These are phyloP conservation scores for Micrastur ruficollis DNA, from an alignment of 2,797 vertebrate species.

Conservation along the genomic window DNA sequence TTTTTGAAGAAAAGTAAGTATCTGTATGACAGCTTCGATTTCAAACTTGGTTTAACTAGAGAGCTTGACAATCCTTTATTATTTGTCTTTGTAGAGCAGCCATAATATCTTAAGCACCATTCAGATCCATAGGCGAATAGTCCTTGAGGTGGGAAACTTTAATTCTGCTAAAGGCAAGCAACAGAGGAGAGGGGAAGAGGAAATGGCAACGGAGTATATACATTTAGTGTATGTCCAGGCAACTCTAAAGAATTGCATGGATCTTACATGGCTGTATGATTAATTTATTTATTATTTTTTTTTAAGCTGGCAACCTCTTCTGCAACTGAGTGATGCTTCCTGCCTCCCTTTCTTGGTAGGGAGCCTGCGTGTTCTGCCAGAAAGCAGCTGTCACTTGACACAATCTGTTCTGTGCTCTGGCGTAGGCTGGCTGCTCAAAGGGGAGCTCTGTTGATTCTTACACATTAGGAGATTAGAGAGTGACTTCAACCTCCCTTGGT, in stretches of 20 bases:
- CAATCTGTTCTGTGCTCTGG: conserved; percentile 45
- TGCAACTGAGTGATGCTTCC: conserved; percentile 47
- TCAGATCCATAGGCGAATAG: neutral
- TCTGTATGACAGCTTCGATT: neutral
- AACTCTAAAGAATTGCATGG: neutral
- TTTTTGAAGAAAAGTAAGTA: neutral
- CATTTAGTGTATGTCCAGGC: neutral
- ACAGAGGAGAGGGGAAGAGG: neutral
- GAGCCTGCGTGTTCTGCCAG: conserved; percentile 53
- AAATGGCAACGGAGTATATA: neutral
- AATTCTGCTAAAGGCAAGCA: neutral
- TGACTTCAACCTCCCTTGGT: conserved; percentile 60
- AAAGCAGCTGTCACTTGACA: conserved; percentile 69
- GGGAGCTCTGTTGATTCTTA: conserved; percentile 64
- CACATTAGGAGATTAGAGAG: conserved; percentile 55
- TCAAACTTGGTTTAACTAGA: neutral
- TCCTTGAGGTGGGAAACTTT: neutral
- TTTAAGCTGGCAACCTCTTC: conserved; percentile 17
- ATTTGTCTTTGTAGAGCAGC: neutral
- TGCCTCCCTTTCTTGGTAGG: conserved; percentile 52
- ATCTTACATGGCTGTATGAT: neutral
- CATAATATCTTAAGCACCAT: neutral
- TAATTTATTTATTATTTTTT: neutral
- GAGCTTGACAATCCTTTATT: neutral
- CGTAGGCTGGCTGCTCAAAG: conserved; percentile 65